phyloP scores from a whole-genome alignment of 2,888 invertebrate genomes.

The Lithophane ornitopus region DNA sequence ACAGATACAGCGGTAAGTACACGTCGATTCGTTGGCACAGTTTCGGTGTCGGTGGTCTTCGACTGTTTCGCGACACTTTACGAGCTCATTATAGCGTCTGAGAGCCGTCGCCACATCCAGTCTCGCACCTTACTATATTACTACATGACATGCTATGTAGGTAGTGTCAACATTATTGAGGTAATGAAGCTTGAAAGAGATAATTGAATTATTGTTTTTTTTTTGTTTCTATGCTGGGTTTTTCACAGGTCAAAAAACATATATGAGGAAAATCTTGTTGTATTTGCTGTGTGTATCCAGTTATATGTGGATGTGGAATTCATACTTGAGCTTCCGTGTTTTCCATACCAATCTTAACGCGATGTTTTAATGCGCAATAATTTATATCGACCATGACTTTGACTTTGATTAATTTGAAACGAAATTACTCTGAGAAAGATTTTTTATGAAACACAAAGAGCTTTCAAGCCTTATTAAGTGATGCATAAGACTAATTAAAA shows the following conservation, averaged over 20 bases:
- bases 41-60: slow-evolving; percentile 65
- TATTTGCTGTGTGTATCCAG: background rate
- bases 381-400: slow-evolving; percentile 34
- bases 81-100: slow-evolving; percentile 71
- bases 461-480: slow-evolving; percentile 37
- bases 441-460: slow-evolving; percentile 40
- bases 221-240: slow-evolving; percentile 27
- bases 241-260: background rate
- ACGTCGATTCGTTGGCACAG: slow-evolving; percentile 60
- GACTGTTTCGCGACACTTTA: slow-evolving; percentile 66
- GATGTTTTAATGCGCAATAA: slow-evolving; percentile 25
- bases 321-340: slow-evolving; percentile 18
- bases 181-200: slow-evolving; percentile 22
- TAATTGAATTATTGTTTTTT: slow-evolving; percentile 15
- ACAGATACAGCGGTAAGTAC: slow-evolving; percentile 44
- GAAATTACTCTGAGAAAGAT: slow-evolving; percentile 28
- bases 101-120: slow-evolving; percentile 46
- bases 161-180: slow-evolving; percentile 32
- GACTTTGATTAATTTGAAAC: slow-evolving; percentile 48
- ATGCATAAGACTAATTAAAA: slow-evolving; percentile 56
- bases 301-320: slow-evolving; percentile 1
- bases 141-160: slow-evolving; percentile 50
- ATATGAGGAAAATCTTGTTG: background rate
- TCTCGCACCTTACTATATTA: slow-evolving; percentile 64
- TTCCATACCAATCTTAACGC: slow-evolving; percentile 4